Evolutionary conservation across 2,888 invertebrate species (phyloP), one percentile per base, ranked within the genome.

Genomic region (Pandemis corylana): DNA sequence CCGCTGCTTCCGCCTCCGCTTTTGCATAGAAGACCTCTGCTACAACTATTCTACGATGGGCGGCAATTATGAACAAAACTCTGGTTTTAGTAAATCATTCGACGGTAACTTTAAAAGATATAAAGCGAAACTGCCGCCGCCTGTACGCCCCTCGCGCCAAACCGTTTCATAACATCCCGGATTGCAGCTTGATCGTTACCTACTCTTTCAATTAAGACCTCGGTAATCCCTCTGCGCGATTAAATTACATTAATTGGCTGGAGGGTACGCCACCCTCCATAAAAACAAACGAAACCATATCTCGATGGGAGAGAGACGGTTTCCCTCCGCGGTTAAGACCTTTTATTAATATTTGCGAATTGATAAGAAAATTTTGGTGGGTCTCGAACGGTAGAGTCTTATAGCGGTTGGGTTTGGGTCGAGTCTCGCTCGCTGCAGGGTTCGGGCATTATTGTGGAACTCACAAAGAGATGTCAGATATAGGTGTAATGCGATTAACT

Each of bases 161-260:
- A 36, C 49, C 61, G 68, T 76, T 73, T 76, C 70, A 67, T 77
- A 76, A 74, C 65, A 70, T 68, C 68, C 77, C 71, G 76, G 74
- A 71, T 77, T 76, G 76, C 77, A 72, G 66, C 72, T 73, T 65
- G 76, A 78, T 79, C 85, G 86, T 89, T 87, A 89, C 90, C 66
- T 64, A 90, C 90, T 91, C 89, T 91, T 92, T 92, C 92, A 92
- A 93, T 93, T 93, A 92, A 91, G 85, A 83, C 85, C 78, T 84
- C 84, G 88, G 87, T 87, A 93, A 93, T 93, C 94, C 89, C 91
- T 88, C 87, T 87, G 88, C 88, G 89, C 90, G 91, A 93, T 94
- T 94, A 94, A 91, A 91, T 91, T 90, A 89, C 92, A 89, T 90
- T 94, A 94, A 94, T 94, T 94, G 94, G 92, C 86, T 85, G 80